phyloP scores from a whole-genome alignment of 2,797 vertebrate species.

The Darevskia mixta region DNA sequence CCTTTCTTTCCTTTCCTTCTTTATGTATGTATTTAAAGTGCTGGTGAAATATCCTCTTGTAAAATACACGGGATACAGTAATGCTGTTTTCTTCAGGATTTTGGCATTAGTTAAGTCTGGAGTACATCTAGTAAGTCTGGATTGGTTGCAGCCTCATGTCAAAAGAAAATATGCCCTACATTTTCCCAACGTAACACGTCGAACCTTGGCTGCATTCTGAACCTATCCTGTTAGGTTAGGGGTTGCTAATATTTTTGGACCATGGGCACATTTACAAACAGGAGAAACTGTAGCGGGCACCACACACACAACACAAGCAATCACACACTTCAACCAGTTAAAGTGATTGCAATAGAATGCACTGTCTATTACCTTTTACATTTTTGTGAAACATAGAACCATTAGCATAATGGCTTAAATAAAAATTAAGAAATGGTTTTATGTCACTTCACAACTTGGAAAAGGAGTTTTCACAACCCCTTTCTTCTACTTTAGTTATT shows the following conservation, averaged over 20 bases:
- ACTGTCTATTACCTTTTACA: not conserved
- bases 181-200: not conserved
- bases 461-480: not conserved
- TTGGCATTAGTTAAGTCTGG: not conserved
- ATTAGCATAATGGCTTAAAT: not conserved
- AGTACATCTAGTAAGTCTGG: not conserved
- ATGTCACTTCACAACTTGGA: not conserved
- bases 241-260: no score
- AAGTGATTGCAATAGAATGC: no score
- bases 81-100: not conserved
- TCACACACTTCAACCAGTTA: no score
- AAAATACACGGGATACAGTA: not conserved
- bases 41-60: not conserved
- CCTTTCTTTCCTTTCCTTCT: not conserved
- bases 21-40: not conserved
- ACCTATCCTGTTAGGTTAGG: not conserved
- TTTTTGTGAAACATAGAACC: not conserved
- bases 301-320: no score
- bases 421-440: not conserved
- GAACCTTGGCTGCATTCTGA: not conserved
- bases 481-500: conserved; percentile 11
- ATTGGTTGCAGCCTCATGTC: not conserved
- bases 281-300: no score
- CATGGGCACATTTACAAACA: no score
- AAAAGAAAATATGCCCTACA: not conserved